phyloP scores from a whole-genome alignment of 2,888 invertebrate genomes.

The Barypeithes pellucidus region DNA sequence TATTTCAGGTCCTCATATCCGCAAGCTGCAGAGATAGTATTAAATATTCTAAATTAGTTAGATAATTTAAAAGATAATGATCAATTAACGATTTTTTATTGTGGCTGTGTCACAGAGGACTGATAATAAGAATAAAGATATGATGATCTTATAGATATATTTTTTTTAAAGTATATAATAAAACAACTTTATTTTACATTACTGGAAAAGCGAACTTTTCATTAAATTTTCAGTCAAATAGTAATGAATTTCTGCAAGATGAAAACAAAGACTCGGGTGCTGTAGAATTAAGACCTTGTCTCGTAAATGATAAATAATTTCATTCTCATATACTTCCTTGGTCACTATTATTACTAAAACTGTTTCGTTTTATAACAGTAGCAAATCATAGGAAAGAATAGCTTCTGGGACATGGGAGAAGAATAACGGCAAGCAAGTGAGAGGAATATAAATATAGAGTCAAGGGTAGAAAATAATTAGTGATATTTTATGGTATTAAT shows the following conservation, averaged over 20 bases:
- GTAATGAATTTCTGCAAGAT: neutral
- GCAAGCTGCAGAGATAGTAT: too few relatives aligned
- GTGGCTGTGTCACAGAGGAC: too few relatives aligned
- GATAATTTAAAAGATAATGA: too few relatives aligned
- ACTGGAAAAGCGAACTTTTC: neutral
- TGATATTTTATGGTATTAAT: too few relatives aligned
- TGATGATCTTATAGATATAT: too few relatives aligned
- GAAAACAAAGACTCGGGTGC: neutral
- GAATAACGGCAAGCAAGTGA: slow-evolving; percentile 34
- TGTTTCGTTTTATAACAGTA: slow-evolving; percentile 47
- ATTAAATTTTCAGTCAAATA: neutral
- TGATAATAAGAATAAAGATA: too few relatives aligned
- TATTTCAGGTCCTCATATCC: too few relatives aligned
- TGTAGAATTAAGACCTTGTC: slow-evolving; percentile 1
- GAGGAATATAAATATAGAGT: neutral
- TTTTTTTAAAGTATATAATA: too few relatives aligned
- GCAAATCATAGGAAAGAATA: slow-evolving; percentile 49
- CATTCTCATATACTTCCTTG: slow-evolving; percentile 46
- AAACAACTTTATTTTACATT: too few relatives aligned
- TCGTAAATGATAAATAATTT: slow-evolving; percentile 49
- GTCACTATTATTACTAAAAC: slow-evolving; percentile 49
- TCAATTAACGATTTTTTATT: too few relatives aligned
- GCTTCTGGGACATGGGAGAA: slow-evolving; percentile 40
- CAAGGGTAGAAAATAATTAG: neutral
- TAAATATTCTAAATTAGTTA: too few relatives aligned